Evolutionary conservation across 2,113 vertebrate genomes (phyloP).

Genomic region (Acrocephalus arundinaceus): DNA sequence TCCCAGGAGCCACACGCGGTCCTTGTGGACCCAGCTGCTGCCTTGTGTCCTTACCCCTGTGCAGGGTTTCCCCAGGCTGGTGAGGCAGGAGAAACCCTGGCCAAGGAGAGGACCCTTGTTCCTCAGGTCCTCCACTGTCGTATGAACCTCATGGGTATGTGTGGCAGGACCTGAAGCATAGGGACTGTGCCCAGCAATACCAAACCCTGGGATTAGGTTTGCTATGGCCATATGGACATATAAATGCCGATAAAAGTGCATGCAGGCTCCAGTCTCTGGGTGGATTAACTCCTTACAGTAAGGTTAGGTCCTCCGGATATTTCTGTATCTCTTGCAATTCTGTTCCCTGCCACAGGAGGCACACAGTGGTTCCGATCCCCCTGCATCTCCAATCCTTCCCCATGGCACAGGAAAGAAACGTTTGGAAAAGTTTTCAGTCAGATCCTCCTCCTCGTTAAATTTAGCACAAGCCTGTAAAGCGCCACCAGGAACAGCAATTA

Average conservation of each 20-base stretch:
- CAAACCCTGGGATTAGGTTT: neutral
- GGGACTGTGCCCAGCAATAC: neutral
- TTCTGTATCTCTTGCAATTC: neutral
- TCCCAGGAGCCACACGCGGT: rapidly evolving
- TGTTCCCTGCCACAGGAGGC: neutral
- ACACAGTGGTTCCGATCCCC: neutral
- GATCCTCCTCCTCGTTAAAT: neutral
- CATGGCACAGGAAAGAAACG: neutral
- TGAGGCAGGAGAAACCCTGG: neutral
- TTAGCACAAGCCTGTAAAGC: neutral
- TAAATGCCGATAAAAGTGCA: rapidly evolving
- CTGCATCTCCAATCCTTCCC: neutral
- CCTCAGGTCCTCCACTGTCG: rapidly evolving
- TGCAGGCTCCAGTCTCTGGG: neutral
- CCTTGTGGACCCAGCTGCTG: rapidly evolving
- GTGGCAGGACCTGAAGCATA: neutral
- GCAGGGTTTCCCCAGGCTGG: neutral
- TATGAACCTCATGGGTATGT: rapidly evolving
- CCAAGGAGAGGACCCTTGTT: neutral
- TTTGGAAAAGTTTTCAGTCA: neutral
- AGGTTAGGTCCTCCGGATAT: neutral
- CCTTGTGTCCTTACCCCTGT: rapidly evolving
- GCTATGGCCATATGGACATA: neutral
- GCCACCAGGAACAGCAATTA: neutral
- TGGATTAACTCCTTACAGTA: neutral